Evolutionary conservation across 2,797 vertebrate genomes (phyloP).

Genomic region (Anguilla obscura): DNA sequence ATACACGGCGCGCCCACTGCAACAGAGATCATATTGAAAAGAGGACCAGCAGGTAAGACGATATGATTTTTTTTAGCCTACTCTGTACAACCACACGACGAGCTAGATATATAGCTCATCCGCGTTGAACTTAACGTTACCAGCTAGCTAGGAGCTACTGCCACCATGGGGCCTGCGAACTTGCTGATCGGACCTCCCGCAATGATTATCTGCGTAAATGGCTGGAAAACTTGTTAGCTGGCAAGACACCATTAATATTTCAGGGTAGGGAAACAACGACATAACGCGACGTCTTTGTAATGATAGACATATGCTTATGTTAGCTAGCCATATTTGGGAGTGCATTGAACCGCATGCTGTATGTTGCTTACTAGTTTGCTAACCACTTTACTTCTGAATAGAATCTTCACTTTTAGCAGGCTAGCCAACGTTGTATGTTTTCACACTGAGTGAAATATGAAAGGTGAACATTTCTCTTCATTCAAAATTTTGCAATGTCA

Average conservation of each 20-base stretch:
- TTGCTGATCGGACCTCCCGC: neutral
- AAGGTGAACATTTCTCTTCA: neutral
- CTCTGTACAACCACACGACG: neutral
- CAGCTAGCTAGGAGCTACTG: neutral
- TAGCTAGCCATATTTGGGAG: neutral
- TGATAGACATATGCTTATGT: neutral
- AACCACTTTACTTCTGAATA: neutral
- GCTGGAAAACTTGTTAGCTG: neutral
- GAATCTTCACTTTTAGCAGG: neutral
- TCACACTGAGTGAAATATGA: neutral
- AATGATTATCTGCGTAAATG: neutral
- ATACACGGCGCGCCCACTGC: constrained; percentile 40
- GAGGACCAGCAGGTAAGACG: constrained; percentile 67
- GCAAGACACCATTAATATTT: neutral
- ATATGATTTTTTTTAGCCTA: constrained; percentile 6
- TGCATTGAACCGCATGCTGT: neutral
- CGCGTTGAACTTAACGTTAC: neutral
- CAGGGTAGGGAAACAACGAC: neutral
- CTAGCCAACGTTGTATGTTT: neutral
- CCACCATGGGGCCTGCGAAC: neutral
- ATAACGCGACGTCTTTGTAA: neutral
- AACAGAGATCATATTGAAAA: constrained; percentile 63
- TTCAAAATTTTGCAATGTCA: constrained; percentile 19
- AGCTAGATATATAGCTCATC: neutral
- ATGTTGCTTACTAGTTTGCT: neutral